These are phyloP conservation scores for Naso thynnoides DNA, from an alignment of 2,797 vertebrate species.

Conservation along the genomic window DNA sequence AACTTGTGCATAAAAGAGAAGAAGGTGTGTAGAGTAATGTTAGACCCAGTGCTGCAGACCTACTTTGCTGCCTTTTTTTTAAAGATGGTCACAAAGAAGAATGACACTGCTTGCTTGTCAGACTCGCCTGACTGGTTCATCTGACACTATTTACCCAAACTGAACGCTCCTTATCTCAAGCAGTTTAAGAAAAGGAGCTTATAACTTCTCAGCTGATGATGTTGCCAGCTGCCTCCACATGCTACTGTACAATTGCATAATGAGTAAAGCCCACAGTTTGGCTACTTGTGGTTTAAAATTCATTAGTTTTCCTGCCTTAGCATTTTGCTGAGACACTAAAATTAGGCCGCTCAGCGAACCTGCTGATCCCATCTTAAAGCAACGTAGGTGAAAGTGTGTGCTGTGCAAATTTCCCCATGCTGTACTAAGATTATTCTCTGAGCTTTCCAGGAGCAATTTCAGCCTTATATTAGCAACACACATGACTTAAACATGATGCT, in stretches of 20 bases:
- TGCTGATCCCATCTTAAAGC: constrained; percentile 26
- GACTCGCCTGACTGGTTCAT: constrained; percentile 63
- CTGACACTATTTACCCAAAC: constrained; percentile 39
- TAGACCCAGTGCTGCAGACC: not conserved
- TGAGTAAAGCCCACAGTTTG: not conserved
- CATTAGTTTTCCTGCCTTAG: not conserved
- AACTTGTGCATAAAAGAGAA: not conserved
- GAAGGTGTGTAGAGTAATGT: constrained; percentile 11
- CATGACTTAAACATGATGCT: not conserved
- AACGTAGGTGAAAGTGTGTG: constrained; percentile 22
- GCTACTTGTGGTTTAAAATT: not conserved
- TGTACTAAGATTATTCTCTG: constrained; percentile 1
- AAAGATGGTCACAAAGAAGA: not conserved
- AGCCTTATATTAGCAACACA: constrained; percentile 13
- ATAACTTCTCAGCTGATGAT: constrained; percentile 1
- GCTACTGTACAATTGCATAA: not conserved
- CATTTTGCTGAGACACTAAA: constrained; percentile 38
- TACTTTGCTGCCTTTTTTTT: constrained; percentile 9
- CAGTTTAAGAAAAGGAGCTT: constrained; percentile 15
- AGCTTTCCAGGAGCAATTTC: constrained; percentile 9
- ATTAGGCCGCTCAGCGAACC: constrained; percentile 29
- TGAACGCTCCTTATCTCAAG: not conserved
- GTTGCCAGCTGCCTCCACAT: constrained; percentile 1
- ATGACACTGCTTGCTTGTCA: not conserved
- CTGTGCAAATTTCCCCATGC: not conserved